Evolutionary conservation across 2,797 vertebrate species (phyloP), one percentile per base, ranked within the genome.

Genomic region (Poecilia picta): DNA sequence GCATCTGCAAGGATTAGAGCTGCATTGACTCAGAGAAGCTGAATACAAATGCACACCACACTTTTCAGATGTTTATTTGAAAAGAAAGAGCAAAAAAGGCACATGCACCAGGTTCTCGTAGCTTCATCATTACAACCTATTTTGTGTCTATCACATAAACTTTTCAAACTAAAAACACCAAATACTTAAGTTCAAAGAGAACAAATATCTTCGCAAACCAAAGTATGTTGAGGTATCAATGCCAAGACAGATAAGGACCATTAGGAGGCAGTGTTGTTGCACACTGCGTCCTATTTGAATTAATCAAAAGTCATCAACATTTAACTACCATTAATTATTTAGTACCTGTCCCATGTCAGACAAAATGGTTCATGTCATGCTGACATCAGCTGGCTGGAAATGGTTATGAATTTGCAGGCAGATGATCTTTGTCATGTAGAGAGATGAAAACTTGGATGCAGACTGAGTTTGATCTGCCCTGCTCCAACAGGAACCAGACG

Each of bases 191-290:
- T 28, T 70, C 23, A 11, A 23, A 23, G 20, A 51, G 49, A 53
- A 53, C 8, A 1, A n/a, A 8, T 8, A n/a, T 57, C 2, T 45
- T 10, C 2, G 12, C 4, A 74, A 39, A 33, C 5, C 7, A 6
- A 12, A 53, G 20, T 8, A 13, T 39, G 33, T 39, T 53, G 8
- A 53, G 25, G 12, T 43, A 18, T 10, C 20, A 5, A 7, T 4
- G 8, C 6, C 28, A 36, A 62, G 28, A 12, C 55, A 57, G 13
- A 73, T 47, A 51, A 76, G 18, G 1, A 73, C 81, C 77, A 81
- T 76, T 2, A 73, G 68, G 80, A 85, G 73, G 84, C 76, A 89
- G 77, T 41, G 13, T n/a, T n/a, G n/a, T n/a, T n/a, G n/a, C n/a
- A 20, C 55, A 41, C 2, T 55, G 77, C 3, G 51, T n/a, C 0